Evolutionary conservation across 2,113 vertebrate genomes (phyloP).

Genomic region (Nycticryphes semicollaris): DNA sequence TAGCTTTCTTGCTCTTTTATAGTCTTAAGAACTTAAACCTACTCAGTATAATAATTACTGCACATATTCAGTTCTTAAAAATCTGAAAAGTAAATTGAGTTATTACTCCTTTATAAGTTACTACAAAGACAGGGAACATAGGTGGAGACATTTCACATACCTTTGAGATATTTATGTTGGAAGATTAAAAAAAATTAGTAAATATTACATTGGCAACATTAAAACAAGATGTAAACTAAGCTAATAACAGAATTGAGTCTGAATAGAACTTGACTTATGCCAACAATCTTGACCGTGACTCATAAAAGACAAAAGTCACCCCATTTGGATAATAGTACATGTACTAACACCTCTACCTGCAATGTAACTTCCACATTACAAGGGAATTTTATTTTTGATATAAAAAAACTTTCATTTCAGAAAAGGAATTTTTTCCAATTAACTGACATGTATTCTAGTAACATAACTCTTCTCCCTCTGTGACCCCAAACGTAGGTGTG

Average conservation of each 20-base stretch:
- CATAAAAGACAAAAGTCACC: background rate
- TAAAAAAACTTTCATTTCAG: background rate
- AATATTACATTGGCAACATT: background rate
- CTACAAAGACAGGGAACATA: background rate
- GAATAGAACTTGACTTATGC: background rate
- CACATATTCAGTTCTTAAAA: background rate
- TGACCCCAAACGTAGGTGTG: background rate
- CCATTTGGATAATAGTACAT: background rate
- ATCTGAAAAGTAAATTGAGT: background rate
- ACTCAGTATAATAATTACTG: background rate
- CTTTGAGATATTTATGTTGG: background rate
- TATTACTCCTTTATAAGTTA: background rate
- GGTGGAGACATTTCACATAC: background rate
- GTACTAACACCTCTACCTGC: background rate
- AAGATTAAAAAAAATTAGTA: background rate
- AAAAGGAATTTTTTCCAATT: background rate
- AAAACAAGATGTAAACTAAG: background rate
- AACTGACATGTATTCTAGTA: conserved; percentile 10
- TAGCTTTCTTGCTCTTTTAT: background rate
- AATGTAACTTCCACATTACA: background rate
- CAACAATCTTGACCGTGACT: background rate
- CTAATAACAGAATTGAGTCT: background rate
- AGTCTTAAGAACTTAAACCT: background rate
- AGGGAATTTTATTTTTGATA: background rate
- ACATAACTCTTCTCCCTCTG: conserved; percentile 3